phyloP scores from a whole-genome alignment of 1,140 invertebrate species.

The Pogonognathellus flavescens region DNA sequence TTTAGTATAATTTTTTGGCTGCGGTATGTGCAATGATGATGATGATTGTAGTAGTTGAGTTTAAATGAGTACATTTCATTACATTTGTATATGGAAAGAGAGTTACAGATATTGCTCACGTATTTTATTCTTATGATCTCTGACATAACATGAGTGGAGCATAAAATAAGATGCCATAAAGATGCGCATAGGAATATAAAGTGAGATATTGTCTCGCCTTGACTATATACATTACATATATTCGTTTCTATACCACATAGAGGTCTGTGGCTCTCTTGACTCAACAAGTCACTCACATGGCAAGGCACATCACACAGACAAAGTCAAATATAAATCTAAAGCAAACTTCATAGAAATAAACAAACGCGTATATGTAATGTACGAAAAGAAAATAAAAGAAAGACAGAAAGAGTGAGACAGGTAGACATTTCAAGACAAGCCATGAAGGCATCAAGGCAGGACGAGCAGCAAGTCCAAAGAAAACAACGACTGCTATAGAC shows the following conservation, averaged over 20 bases:
- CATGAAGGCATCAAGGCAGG: neutral
- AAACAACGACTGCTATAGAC: neutral
- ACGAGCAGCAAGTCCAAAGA: neutral
- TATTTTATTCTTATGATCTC: slow-evolving; percentile 46
- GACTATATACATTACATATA: no score
- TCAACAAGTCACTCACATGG: no score
- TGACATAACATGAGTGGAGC: slow-evolving; percentile 9
- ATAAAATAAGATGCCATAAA: slow-evolving; percentile 15
- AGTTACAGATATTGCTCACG: slow-evolving; percentile 32
- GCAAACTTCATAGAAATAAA: no score
- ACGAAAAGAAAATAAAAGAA: slow-evolving; percentile 29
- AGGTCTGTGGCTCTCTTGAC: no score
- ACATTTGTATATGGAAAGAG: neutral
- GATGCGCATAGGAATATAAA: neutral
- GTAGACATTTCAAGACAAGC: slow-evolving; percentile 37
- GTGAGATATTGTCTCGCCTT: neutral
- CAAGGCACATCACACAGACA: no score
- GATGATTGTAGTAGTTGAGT: neutral
- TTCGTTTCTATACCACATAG: no score
- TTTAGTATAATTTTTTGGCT: neutral
- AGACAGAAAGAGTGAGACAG: slow-evolving; percentile 49
- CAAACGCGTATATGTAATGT: neutral
- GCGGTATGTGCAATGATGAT: neutral
- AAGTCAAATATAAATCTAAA: no score
- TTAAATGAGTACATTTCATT: neutral